Base-by-base conservation (phyloP, 2,888 invertebrate species). In the Macrosoma leucophasiata region DNA sequence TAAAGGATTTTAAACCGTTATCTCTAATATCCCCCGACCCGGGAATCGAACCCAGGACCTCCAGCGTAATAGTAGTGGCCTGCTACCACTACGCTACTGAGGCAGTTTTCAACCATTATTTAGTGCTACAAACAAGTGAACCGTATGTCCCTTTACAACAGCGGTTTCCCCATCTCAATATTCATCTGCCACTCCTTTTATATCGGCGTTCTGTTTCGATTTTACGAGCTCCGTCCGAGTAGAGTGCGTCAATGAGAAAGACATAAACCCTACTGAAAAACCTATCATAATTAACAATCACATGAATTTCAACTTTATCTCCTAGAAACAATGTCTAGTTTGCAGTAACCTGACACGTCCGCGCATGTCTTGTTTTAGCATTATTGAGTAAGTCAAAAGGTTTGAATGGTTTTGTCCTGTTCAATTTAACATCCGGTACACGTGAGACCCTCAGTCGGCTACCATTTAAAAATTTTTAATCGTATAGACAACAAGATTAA, bases 101-200 rank as follows among this genome's bases (percentile, higher is more conserved):
- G n/a, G n/a, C n/a, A n/a, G n/a, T n/a, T n/a, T n/a, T n/a, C n/a
- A n/a, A n/a, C n/a, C n/a, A n/a, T n/a, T n/a, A n/a, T n/a, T n/a
- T n/a, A n/a, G n/a, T n/a, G n/a, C n/a, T n/a, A n/a, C n/a, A n/a
- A n/a, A n/a, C n/a, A n/a, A n/a, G n/a, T n/a, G n/a, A n/a, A n/a
- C n/a, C n/a, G n/a, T n/a, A n/a, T n/a, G n/a, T n/a, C n/a, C n/a
- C n/a, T n/a, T n/a, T 26, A 69, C 68, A 74, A 70, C 65, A 61
- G 68, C 65, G 68, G 68, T 68, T 72, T 67, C 66, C 69, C 69
- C 75, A 73, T 78, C 68, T 62, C 67, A 66, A 75, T 73, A 76
- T 78, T 76, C 75, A 75, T 76, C 74, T 68, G 61, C 62, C 62
- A 55, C 61, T 66, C 62, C 65, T 74, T 77, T 75, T 73, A 73